Base-by-base conservation (phyloP, 2,888 invertebrate genomes). In the Mylabris sibirica region DNA sequence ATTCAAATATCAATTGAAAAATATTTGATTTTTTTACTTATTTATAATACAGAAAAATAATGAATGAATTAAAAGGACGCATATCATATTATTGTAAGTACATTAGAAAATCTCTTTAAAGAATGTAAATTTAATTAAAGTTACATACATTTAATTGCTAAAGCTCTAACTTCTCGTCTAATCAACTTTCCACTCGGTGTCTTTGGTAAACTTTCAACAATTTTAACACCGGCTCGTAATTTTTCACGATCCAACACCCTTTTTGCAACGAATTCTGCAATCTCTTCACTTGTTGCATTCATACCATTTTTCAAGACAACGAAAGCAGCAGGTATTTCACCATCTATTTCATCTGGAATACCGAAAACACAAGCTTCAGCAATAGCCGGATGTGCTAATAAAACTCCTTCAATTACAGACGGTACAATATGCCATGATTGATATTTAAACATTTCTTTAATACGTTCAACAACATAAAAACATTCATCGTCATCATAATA, bases 371-470 rank as follows among this genome's bases (percentile, higher is more conserved):
- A 75, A 6, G 77, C 80, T 60, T 72, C 68, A 64, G 68, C 65
- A 17, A 83, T 75, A 14, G 74, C 76, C 8, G 81, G 80, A 76
- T 83, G 82, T 30, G 69, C 44, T 26, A 73, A 59, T 20, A 83
- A 63, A 44, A 74, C 59, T 9, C 64, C 71, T 72, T 82, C 82
- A 4, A 82, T 14, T 35, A 74, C 62, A 8, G 77, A 73, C 0
- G 83, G 81, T 22, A 76, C 73, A 20, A 88, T 86, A 77, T 87
- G 87, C 79, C 85, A 79, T 57, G 79, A 83, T 71, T 78, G 84
- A 72, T 85, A 88, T 76, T 87, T 88, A 12, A 88, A 79, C 65
- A 88, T 77, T 70, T 86, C 81, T 71, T 88, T 88, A 6, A 86
- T 80, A 22, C 88, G 81, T 26, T 87, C 88, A 0, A 86, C 82